Evolutionary conservation across 2,113 vertebrate species (phyloP).

Genomic region (Leiothrix lutea): DNA sequence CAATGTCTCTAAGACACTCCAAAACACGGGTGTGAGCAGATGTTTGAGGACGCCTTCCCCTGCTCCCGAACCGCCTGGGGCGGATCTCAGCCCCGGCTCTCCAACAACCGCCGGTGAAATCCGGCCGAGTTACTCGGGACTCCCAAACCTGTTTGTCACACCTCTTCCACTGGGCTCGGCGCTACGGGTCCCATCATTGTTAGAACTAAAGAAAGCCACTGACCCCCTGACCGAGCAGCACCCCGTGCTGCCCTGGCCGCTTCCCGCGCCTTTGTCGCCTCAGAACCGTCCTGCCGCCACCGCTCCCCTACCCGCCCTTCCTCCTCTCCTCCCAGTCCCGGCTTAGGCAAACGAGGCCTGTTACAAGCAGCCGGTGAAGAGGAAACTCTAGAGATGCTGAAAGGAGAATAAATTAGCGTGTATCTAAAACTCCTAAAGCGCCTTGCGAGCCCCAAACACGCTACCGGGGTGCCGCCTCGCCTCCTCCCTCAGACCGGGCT

Average conservation of each 20-base stretch:
- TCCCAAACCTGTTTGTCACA: background rate
- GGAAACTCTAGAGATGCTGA: background rate
- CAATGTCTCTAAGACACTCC: too few relatives aligned
- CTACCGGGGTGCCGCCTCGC: background rate
- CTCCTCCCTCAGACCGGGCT: background rate
- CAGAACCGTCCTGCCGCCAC: background rate
- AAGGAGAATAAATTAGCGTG: background rate
- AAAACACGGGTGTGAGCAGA: fast-evolving
- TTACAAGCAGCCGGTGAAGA: background rate
- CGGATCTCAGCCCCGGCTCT: background rate
- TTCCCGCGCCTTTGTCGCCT: background rate
- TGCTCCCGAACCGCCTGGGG: background rate
- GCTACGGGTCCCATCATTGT: too few relatives aligned
- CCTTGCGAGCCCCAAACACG: background rate
- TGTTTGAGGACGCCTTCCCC: background rate
- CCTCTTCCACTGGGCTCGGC: background rate
- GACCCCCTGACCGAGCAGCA: background rate
- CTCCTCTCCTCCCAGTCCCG: background rate
- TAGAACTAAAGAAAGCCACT: background rate
- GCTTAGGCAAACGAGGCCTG: background rate
- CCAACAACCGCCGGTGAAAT: fast-evolving
- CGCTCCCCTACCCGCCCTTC: background rate
- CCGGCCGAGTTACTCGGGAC: background rate
- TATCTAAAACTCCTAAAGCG: background rate
- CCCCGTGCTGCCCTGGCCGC: background rate